These are phyloP conservation scores for Gibbula magus DNA, from an alignment of 2,888 invertebrate genomes.

Conservation along the genomic window DNA sequence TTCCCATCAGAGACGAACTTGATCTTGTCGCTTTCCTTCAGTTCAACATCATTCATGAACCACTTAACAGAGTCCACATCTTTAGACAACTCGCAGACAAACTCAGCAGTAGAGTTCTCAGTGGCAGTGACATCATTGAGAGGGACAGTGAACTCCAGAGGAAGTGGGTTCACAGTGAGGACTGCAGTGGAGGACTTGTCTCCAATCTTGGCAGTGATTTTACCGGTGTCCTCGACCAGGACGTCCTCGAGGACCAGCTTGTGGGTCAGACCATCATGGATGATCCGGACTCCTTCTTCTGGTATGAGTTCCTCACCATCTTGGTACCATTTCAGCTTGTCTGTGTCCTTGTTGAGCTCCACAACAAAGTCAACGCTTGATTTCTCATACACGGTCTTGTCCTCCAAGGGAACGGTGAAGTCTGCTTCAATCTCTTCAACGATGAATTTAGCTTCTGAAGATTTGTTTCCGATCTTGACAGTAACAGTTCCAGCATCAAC, in stretches of 20 bases:
- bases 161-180: slow-evolving; percentile 56
- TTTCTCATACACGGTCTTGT: slow-evolving; percentile 78
- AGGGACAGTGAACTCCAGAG: slow-evolving; percentile 60
- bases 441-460: slow-evolving; percentile 37
- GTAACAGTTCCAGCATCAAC: slow-evolving; percentile 51
- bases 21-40: slow-evolving; percentile 58
- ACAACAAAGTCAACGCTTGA: slow-evolving; percentile 83
- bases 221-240: slow-evolving; percentile 51
- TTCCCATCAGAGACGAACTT: slow-evolving; percentile 63
- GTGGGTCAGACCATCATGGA: slow-evolving; percentile 52
- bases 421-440: slow-evolving; percentile 87
- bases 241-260: slow-evolving; percentile 54
- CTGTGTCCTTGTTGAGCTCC: slow-evolving; percentile 86
- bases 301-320: slow-evolving; percentile 71
- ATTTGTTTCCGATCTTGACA: slow-evolving; percentile 47
- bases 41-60: slow-evolving; percentile 81
- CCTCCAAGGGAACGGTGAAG: slow-evolving; percentile 87
- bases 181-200: slow-evolving; percentile 53
- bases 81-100: slow-evolving; percentile 93
- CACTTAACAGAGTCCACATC: slow-evolving; percentile 84
- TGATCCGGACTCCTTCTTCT: slow-evolving; percentile 50
- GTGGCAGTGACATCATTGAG: slow-evolving; percentile 63
- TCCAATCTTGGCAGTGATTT: slow-evolving; percentile 51
- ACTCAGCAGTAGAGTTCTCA: slow-evolving; percentile 77
- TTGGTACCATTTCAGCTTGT: slow-evolving; percentile 87